Conservation (phyloP, 2,888 invertebrate species). For the Melanostoma mellinum region DNA sequence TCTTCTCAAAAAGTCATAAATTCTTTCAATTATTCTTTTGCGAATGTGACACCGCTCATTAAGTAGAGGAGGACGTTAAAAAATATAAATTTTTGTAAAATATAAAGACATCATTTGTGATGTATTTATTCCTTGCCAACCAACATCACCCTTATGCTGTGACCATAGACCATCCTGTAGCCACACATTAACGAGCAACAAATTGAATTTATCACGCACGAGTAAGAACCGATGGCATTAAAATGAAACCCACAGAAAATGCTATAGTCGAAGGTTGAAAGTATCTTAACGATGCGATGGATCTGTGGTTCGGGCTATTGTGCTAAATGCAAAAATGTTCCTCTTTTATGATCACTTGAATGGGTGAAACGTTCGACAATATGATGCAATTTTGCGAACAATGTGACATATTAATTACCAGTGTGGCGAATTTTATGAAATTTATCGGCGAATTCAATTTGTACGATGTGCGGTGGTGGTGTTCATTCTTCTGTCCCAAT, state of each 20-base stretch:
- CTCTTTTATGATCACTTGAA: conserved; percentile 44
- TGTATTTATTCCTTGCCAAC: no score
- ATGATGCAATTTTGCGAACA: conserved; percentile 44
- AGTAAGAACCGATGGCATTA: conserved; percentile 45
- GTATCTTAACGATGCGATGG: conserved; percentile 51
- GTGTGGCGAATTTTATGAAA: conserved; percentile 40
- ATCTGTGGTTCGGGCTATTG: conserved; percentile 29
- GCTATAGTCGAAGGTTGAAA: conserved; percentile 36
- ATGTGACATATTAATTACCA: conserved; percentile 66
- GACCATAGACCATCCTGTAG: no score
- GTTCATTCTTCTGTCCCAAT: conserved; percentile 7
- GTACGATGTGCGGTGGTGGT: background rate
- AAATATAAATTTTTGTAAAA: conserved; percentile 7
- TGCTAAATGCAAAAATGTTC: conserved; percentile 33
- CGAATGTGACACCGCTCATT: conserved; percentile 47
- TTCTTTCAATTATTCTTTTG: conserved; percentile 39
- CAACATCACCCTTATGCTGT: background rate
- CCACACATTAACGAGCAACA: conserved; percentile 59
- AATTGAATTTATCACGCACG: conserved; percentile 61
- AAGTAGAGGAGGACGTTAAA: conserved; percentile 29
- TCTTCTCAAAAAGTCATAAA: conserved; percentile 31
- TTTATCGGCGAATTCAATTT: conserved; percentile 28
- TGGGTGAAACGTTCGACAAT: conserved; percentile 2
- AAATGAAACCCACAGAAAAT: conserved; percentile 32
- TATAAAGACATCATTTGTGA: background rate